Evolutionary conservation across 92 coral and sea anemone species (phyloP).

Genomic region (Pocillopora meandrina): DNA sequence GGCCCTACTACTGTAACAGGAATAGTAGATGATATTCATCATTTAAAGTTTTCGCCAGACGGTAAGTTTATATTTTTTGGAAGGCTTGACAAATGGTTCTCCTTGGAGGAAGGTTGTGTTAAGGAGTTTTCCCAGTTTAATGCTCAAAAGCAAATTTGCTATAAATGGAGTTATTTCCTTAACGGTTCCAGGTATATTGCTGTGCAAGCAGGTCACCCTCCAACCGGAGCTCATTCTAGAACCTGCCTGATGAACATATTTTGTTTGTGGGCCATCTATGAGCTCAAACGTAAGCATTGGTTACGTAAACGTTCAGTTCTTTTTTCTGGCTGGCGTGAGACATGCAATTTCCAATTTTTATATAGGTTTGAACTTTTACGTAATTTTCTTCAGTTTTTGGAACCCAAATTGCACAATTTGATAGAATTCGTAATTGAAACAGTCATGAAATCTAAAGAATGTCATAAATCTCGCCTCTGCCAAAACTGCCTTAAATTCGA

Average conservation of each 20-base stretch:
- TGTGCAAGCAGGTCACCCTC: background rate
- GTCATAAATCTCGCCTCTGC: background rate
- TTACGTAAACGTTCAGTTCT: too few species aligned
- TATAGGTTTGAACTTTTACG: too few species aligned
- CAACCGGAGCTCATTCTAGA: too few species aligned
- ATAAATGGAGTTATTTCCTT: background rate
- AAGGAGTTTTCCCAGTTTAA: constrained; percentile 15
- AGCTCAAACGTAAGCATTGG: too few species aligned
- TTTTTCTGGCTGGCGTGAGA: too few species aligned
- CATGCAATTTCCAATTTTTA: too few species aligned
- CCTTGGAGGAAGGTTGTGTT: constrained; percentile 21
- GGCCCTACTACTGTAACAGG: background rate
- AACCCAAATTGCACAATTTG: too few species aligned
- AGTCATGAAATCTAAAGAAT: too few species aligned
- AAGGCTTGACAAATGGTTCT: constrained; percentile 24
- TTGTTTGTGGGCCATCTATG: too few species aligned
- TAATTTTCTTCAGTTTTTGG: too few species aligned
- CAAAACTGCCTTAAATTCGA: background rate
- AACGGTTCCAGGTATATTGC: background rate
- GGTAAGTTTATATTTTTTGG: constrained; percentile 43
- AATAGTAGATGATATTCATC: background rate
- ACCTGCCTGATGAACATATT: too few species aligned
- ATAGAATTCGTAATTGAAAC: too few species aligned
- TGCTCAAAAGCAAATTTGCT: background rate
- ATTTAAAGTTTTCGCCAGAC: constrained; percentile 36